phyloP scores from a whole-genome alignment of 2,113 vertebrate species.

The Pseudopipra pipra region DNA sequence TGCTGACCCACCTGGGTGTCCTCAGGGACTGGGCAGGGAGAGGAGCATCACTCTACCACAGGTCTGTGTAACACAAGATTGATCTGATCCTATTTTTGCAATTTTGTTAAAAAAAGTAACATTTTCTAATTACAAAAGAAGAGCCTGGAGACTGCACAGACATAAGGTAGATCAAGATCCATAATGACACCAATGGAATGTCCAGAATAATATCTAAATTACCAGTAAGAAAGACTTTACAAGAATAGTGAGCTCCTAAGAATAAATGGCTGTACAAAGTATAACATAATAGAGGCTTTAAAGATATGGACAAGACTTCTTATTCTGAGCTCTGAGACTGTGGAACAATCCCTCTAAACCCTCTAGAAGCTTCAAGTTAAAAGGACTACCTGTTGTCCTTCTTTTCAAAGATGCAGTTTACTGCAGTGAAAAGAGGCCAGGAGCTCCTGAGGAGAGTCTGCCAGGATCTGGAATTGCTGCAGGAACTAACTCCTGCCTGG shows the following conservation, averaged over 20 bases:
- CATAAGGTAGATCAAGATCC: background rate
- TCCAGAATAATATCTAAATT: background rate
- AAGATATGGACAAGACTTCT: background rate
- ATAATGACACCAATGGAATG: background rate
- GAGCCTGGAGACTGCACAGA: too few relatives aligned
- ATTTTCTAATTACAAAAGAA: background rate
- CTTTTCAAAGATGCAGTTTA: background rate
- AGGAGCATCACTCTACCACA: background rate
- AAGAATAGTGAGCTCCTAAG: background rate
- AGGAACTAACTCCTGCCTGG: background rate
- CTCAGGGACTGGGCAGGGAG: background rate
- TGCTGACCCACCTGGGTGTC: background rate
- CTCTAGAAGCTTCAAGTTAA: background rate
- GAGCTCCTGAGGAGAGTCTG: background rate
- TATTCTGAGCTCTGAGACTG: background rate
- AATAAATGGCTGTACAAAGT: background rate
- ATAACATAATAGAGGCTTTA: background rate
- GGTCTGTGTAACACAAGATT: background rate
- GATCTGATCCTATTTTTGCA: background rate
- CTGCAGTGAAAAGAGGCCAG: background rate
- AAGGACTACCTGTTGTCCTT: background rate
- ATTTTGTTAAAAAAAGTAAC: background rate
- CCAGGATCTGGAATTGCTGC: background rate
- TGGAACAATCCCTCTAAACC: background rate
- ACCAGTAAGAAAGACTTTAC: background rate